phyloP scores from a whole-genome alignment of 2,888 invertebrate genomes.

The Allygus modestus region DNA sequence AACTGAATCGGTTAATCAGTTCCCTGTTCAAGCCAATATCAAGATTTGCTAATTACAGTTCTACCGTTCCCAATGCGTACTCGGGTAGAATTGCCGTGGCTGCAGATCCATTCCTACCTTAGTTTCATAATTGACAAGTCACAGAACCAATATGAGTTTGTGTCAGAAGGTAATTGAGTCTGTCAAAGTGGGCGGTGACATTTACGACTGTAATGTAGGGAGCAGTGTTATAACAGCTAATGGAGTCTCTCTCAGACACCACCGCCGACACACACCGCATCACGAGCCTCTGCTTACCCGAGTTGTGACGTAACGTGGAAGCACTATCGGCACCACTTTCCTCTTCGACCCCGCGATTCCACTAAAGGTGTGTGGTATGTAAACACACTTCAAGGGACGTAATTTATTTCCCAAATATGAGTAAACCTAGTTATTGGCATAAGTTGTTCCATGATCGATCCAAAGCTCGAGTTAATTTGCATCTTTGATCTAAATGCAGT shows the following conservation, averaged over 20 bases:
- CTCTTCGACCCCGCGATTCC: background rate
- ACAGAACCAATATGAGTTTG: background rate
- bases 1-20: too few species aligned
- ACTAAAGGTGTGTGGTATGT: background rate
- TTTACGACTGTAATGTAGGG: background rate
- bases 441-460: too few species aligned
- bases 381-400: too few species aligned
- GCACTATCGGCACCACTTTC: background rate
- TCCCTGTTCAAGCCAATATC: too few species aligned
- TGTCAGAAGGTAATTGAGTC: constrained; percentile 17
- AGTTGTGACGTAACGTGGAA: background rate
- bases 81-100: background rate
- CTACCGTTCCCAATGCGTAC: too few species aligned
- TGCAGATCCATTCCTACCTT: background rate
- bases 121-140: constrained; percentile 1
- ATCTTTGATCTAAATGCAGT: too few species aligned
- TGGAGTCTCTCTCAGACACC: background rate
- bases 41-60: too few species aligned
- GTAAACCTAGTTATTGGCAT: too few species aligned
- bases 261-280: background rate
- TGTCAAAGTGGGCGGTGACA: constrained; percentile 35
- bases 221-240: constrained; percentile 36
- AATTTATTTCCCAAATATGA: too few species aligned
- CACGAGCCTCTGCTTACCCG: background rate
- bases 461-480: too few species aligned